A percentile compares a stretch with the other conserved stretches of the same genome.
Evolutionary conservation across 2,113 vertebrate species (phyloP).

Genomic region (Odocoileus hemionus): DNA sequence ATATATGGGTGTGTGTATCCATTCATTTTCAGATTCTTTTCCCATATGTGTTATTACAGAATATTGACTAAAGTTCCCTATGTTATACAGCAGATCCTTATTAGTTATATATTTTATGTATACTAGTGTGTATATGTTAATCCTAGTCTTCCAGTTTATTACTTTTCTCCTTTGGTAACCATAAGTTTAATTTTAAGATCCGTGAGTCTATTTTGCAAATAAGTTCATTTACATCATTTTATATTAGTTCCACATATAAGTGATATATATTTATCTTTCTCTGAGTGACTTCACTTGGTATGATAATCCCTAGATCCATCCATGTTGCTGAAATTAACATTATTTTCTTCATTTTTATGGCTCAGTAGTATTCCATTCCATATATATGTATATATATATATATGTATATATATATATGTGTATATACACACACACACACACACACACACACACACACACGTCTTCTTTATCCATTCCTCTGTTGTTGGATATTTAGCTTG

Average conservation of each 20-base stretch:
- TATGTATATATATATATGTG: too few relatives aligned
- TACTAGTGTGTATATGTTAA: not conserved
- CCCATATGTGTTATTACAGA: not conserved
- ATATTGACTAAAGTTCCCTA: not conserved
- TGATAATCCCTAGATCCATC: not conserved
- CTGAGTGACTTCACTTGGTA: not conserved
- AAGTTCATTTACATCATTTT: not conserved
- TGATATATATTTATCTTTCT: not conserved
- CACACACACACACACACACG: too few relatives aligned
- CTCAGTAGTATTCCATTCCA: not conserved
- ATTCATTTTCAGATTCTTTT: not conserved
- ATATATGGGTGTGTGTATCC: not conserved
- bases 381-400: not conserved
- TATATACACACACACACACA: too few relatives aligned
- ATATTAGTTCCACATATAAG: not conserved
- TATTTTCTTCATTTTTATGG: not conserved
- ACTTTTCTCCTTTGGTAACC: not conserved
- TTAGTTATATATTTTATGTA: not conserved
- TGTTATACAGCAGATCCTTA: not conserved
- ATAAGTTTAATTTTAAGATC: not conserved
- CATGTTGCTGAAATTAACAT: not conserved
- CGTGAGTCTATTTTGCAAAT: not conserved
- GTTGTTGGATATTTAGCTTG: not conserved
- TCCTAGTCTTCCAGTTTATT: not conserved
- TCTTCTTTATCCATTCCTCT: not conserved